Percentiles rank a stretch among this genome's conserved stretches.
phyloP scores from a whole-genome alignment of 2,113 vertebrate species.

The Embiotoca jacksoni region DNA sequence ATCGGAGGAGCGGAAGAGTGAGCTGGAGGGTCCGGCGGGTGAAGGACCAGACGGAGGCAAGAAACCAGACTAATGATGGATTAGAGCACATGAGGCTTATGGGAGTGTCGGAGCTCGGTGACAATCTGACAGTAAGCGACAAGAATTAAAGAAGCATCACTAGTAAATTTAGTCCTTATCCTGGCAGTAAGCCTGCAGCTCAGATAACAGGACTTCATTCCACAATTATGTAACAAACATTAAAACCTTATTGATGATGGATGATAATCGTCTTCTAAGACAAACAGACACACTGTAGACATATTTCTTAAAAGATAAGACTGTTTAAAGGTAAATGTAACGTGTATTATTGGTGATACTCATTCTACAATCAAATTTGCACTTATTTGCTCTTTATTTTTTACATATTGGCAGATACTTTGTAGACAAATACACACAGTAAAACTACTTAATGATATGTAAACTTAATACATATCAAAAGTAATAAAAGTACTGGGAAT shows the following conservation, averaged over 20 bases:
- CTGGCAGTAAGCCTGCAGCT: background rate
- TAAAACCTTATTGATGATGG: background rate
- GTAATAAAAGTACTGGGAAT: too few species aligned
- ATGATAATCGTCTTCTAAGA: too few species aligned
- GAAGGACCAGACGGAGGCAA: conserved; percentile 57
- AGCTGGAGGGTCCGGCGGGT: conserved; percentile 29
- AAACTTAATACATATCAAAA: too few species aligned
- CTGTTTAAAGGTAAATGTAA: background rate
- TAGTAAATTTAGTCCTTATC: conserved; percentile 24
- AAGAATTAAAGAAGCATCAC: conserved; percentile 49
- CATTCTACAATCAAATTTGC: too few species aligned
- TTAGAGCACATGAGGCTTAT: conserved; percentile 65
- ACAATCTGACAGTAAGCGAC: conserved; percentile 44
- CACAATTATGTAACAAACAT: background rate
- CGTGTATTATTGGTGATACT: background rate
- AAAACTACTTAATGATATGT: background rate
- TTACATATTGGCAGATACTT: background rate
- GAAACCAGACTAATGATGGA: conserved; percentile 79
- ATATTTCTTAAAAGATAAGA: background rate
- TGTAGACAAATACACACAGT: background rate
- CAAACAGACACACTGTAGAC: too few species aligned
- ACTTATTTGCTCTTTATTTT: too few species aligned
- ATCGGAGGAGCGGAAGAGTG: conserved; percentile 29
- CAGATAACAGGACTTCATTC: background rate
- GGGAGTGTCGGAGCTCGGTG: conserved; percentile 38